Base-by-base conservation (phyloP, 53 echinoderm and acorn worm genomes). In the Glandiceps talaboti region DNA sequence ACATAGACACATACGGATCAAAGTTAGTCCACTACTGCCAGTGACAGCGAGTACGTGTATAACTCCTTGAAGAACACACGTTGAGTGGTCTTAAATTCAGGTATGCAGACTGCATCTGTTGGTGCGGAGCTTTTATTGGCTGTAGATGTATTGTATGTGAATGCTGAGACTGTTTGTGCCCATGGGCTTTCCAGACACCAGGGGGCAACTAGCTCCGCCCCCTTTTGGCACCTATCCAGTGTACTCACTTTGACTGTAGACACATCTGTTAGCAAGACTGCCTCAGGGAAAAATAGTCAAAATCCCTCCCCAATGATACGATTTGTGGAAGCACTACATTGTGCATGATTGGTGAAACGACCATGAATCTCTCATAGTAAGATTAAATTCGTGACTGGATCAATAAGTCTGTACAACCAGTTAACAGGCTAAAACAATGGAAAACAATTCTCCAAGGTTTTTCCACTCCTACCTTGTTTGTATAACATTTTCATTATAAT, bases 271-370 rank as follows among this genome's bases (percentile, higher is more conserved):
- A 12, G 64, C 64, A 12, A 6, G 20, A 45, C 64, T 20, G 64
- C 64, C 64, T 45, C 64, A 45, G 64, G 64, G n/a, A n/a, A n/a
- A n/a, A n/a, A n/a, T n/a, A n/a, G n/a, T n/a, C 64, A 45, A 45
- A 6, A 45, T 45, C 64, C 6, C 64, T 45, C 64, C 64, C 64
- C 64, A 12, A 45, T 45, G 20, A 45, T 45, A 20, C 64, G 64
- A 45, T 45, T 45, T 45, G 64, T 45, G 6, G n/a, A n/a, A n/a
- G n/a, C n/a, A n/a, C n/a, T n/a, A n/a, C n/a, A n/a, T n/a, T n/a
- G n/a, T n/a, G n/a, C n/a, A n/a, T n/a, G n/a, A n/a, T n/a, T n/a
- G n/a, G n/a, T n/a, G n/a, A n/a, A n/a, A n/a, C n/a, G n/a, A n/a
- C n/a, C n/a, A n/a, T n/a, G n/a, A n/a, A n/a, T n/a, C n/a, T n/a